phyloP scores from a whole-genome alignment of 1,140 invertebrate species.

The Hycleus cichorii region DNA sequence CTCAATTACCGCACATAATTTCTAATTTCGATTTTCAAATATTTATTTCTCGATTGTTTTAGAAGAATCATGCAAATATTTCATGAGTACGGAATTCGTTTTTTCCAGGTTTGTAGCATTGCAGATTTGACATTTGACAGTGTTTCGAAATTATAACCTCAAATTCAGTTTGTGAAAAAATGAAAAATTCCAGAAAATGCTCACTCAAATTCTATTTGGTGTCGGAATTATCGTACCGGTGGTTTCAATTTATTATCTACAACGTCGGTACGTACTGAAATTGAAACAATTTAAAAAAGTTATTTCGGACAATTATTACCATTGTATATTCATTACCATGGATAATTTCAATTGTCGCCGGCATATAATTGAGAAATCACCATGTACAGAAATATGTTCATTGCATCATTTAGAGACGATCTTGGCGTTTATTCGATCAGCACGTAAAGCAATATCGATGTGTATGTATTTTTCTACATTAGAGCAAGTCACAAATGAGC shows the following conservation, averaged over 20 bases:
- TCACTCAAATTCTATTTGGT: no score
- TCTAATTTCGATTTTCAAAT: no score
- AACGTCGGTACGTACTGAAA: slow-evolving; percentile 15
- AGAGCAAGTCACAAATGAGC: slow-evolving; percentile 14
- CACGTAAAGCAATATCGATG: slow-evolving; percentile 27
- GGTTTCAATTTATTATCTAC: slow-evolving; percentile 18
- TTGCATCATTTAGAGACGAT: slow-evolving; percentile 16
- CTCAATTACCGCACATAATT: no score
- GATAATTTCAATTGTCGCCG: slow-evolving; percentile 21
- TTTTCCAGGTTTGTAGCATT: no score
- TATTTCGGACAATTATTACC: slow-evolving; percentile 13
- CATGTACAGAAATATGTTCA: slow-evolving; percentile 25
- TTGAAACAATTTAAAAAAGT: slow-evolving; percentile 5
- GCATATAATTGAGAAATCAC: slow-evolving; percentile 18
- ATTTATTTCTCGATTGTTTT: no score
- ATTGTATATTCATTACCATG: slow-evolving; percentile 21
- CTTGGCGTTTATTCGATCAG: slow-evolving; percentile 20
- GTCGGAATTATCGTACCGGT: slow-evolving; percentile 6
- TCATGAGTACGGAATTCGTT: no score
- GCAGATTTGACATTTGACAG: no score
- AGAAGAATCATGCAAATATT: no score
- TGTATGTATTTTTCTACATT: slow-evolving; percentile 30
- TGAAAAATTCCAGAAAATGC: no score
- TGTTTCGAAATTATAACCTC: no score
- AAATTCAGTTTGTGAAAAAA: no score